Evolutionary conservation across 2,113 vertebrate genomes (phyloP).

Genomic region (Pampusana beccarii): DNA sequence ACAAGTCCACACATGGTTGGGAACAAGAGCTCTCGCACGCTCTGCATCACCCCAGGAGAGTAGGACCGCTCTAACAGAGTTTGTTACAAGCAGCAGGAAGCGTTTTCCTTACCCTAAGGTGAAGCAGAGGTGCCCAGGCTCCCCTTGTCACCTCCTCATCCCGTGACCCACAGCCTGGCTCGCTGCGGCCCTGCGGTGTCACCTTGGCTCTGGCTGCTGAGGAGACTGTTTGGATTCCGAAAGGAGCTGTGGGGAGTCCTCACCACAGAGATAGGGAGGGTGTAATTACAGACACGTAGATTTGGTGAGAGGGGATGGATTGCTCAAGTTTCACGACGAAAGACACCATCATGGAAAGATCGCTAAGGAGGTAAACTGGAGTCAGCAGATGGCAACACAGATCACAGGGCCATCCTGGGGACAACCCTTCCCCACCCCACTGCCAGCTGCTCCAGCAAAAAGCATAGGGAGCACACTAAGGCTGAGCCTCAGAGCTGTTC

Average conservation of each 20-base stretch:
- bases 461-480: background rate
- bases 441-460: background rate
- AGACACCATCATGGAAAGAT: background rate
- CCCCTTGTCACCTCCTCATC: background rate
- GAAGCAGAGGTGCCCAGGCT: accelerated
- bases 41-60: accelerated
- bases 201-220: background rate
- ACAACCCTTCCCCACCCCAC: background rate
- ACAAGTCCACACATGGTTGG: accelerated
- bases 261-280: accelerated
- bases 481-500: background rate
- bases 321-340: background rate
- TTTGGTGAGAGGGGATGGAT: background rate
- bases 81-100: background rate
- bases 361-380: background rate
- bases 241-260: background rate
- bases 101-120: background rate
- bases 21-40: background rate
- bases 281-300: background rate
- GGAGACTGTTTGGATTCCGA: accelerated
- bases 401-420: too few species aligned
- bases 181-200: background rate
- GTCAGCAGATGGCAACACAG: background rate
- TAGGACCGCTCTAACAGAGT: background rate
- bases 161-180: background rate